phyloP scores from a whole-genome alignment of 2,113 vertebrate species.

The Acrocephalus kingi region DNA sequence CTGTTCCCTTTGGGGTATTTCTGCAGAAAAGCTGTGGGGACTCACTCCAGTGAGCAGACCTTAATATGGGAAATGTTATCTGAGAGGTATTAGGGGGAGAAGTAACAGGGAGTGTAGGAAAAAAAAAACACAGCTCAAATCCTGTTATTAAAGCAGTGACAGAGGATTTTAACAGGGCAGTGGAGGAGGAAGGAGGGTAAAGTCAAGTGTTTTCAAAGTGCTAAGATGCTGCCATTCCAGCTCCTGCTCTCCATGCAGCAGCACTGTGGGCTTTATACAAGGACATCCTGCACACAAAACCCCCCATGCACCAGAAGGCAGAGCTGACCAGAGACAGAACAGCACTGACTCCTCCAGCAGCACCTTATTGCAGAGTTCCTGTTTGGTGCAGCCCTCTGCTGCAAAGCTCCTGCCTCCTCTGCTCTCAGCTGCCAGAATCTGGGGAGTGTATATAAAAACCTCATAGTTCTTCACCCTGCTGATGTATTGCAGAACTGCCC shows the following conservation, averaged over 20 bases:
- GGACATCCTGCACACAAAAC: background rate
- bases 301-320: fast-evolving
- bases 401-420: background rate
- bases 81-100: background rate
- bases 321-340: background rate
- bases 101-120: background rate
- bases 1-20: background rate
- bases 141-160: background rate
- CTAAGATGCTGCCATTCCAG: background rate
- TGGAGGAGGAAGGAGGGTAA: background rate
- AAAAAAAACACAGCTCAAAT: background rate
- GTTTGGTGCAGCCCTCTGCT: background rate
- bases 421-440: background rate
- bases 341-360: background rate
- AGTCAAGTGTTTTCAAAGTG: background rate
- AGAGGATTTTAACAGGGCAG: background rate
- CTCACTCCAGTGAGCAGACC: background rate
- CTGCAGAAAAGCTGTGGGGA: background rate
- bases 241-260: background rate
- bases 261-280: background rate
- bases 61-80: background rate
- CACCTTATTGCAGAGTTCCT: background rate
- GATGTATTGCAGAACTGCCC: background rate
- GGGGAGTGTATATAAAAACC: background rate
- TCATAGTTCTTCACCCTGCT: background rate